Conservation (phyloP, 2,797 vertebrate species). For the Platyrinchus mystaceus region DNA sequence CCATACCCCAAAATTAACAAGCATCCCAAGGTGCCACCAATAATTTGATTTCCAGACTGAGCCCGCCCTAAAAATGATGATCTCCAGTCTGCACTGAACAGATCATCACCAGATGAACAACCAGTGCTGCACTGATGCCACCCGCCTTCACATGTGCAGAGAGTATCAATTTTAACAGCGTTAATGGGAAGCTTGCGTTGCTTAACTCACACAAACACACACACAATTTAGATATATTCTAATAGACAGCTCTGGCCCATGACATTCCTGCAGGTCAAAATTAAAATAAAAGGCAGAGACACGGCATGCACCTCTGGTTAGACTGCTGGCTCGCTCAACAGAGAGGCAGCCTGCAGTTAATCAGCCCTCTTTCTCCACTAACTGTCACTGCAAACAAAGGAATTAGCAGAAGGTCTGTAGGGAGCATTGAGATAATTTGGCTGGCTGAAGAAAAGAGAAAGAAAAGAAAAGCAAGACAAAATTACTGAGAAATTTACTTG, state of each 20-base stretch:
- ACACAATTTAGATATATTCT: neutral
- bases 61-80: neutral
- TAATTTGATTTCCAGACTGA: neutral
- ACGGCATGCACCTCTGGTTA: neutral
- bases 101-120: neutral
- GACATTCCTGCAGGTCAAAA: slow-evolving; percentile 58
- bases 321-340: neutral
- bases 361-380: slow-evolving; percentile 63
- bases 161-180: neutral
- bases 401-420: slow-evolving; percentile 68
- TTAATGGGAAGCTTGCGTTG: neutral
- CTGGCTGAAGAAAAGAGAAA: slow-evolving; percentile 59
- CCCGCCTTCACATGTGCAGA: neutral
- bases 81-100: neutral
- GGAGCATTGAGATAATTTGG: slow-evolving; percentile 70
- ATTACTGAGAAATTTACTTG: slow-evolving; percentile 67
- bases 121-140: neutral
- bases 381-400: slow-evolving; percentile 73
- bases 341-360: slow-evolving; percentile 63
- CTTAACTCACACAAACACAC: neutral
- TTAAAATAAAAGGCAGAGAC: slow-evolving; percentile 52
- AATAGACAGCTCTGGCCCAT: slow-evolving; percentile 27
- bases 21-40: neutral
- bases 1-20: neutral
- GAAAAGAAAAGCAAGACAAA: slow-evolving; percentile 55